phyloP scores from a whole-genome alignment of 2,888 invertebrate species.

The Rhabditoides inermis region DNA sequence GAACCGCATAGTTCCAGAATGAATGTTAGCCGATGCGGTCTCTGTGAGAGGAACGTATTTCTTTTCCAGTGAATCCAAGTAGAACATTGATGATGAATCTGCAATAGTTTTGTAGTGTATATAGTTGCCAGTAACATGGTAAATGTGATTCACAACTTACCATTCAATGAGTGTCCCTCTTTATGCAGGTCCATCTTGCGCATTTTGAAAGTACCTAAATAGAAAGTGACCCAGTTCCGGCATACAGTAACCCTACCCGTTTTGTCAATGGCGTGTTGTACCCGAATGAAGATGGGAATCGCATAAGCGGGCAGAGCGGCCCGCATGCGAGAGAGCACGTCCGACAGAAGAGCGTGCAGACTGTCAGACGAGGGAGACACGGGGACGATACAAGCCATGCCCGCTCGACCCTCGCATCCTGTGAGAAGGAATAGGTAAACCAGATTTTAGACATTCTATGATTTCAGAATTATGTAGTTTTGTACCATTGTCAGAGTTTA shows the following conservation, averaged over 20 bases:
- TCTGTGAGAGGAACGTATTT: too few species aligned
- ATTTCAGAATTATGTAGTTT: too few species aligned
- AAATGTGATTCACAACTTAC: too few species aligned
- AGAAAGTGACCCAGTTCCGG: background rate
- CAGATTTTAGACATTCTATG: slow-evolving; percentile 6
- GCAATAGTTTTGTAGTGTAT: too few species aligned
- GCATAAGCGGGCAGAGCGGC: slow-evolving; percentile 9
- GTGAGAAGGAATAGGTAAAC: too few species aligned
- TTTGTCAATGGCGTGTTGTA: slow-evolving; percentile 3
- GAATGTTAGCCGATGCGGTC: too few species aligned
- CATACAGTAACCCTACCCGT: slow-evolving; percentile 3
- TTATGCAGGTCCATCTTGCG: slow-evolving; percentile 9
- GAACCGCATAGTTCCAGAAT: too few species aligned
- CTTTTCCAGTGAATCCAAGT: too few species aligned
- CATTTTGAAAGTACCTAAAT: slow-evolving; percentile 13
- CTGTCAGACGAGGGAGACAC: background rate
- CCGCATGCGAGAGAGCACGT: background rate
- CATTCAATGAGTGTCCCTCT: too few species aligned
- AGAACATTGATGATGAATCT: too few species aligned
- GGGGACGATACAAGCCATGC: slow-evolving; percentile 77
- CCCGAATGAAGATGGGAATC: slow-evolving; percentile 8
- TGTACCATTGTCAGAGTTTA: too few species aligned
- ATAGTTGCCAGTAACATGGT: too few species aligned
- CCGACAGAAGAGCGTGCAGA: background rate
- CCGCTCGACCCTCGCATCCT: slow-evolving; percentile 69